Percentiles rank a stretch among this genome's conserved stretches.
These are phyloP conservation scores for Pseudopipra pipra DNA, from an alignment of 2,113 vertebrate species.

Conservation along the genomic window DNA sequence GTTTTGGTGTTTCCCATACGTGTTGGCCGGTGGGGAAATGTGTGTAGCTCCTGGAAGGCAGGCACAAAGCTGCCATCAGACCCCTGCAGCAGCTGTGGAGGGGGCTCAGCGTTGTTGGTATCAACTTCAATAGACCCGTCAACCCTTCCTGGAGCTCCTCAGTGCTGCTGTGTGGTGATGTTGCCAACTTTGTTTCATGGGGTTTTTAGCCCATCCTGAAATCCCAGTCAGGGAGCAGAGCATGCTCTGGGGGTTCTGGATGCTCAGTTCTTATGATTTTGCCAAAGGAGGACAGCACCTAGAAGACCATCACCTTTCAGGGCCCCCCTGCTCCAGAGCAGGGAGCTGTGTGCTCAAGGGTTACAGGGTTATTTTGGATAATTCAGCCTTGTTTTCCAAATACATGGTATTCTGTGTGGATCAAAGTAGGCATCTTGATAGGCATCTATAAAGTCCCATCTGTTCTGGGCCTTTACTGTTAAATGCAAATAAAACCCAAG, in stretches of 20 bases:
- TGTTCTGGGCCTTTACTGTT: not conserved
- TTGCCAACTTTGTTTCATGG: not conserved
- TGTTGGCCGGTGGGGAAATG: rapidly evolving
- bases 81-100: not conserved
- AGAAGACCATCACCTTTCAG: not conserved
- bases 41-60: not conserved
- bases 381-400: not conserved
- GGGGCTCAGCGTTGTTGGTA: not conserved
- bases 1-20: rapidly evolving
- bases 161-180: rapidly evolving
- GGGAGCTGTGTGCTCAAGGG: not conserved
- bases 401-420: not conserved
- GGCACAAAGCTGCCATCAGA: not conserved
- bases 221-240: not conserved
- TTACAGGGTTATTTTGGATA: not conserved
- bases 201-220: not conserved
- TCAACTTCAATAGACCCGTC: rapidly evolving
- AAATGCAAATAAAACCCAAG: not conserved
- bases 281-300: too few relatives aligned
- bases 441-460: not conserved
- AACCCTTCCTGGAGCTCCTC: not conserved
- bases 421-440: not conserved
- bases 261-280: not conserved
- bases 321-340: not conserved
- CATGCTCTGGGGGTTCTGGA: rapidly evolving